A percentile compares a stretch with the other conserved stretches of the same genome.
phyloP scores from a whole-genome alignment of 1,140 invertebrate species.

The Drosophila eugracilis region DNA sequence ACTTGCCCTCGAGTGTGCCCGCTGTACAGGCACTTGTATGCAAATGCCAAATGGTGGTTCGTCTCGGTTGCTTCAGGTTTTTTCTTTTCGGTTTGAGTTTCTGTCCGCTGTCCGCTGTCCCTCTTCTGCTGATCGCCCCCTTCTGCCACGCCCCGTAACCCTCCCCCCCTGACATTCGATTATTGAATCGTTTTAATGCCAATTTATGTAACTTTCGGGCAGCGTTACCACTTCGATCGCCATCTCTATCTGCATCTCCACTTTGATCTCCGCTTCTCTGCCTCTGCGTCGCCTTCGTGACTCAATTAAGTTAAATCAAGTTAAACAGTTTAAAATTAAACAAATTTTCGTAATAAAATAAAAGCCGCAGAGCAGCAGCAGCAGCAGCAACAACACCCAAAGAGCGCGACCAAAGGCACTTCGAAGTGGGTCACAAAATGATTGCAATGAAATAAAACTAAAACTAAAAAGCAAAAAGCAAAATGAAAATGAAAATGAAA shows the following conservation, averaged over 20 bases:
- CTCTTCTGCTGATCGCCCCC: conserved; percentile 10
- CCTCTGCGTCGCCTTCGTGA: conserved; percentile 41
- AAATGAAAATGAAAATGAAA: too few species aligned
- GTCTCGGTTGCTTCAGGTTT: conserved; percentile 64
- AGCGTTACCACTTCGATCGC: conserved; percentile 29
- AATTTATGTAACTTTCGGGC: conserved; percentile 80
- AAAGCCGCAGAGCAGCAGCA: conserved; percentile 19
- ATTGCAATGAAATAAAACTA: conserved; percentile 53
- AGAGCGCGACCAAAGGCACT: conserved; percentile 42
- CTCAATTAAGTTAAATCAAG: conserved; percentile 82
- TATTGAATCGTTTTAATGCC: conserved; percentile 75
- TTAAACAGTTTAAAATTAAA: conserved; percentile 80
- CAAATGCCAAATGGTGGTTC: conserved; percentile 75
- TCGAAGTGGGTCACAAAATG: conserved; percentile 69
- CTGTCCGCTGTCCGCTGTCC: conserved; percentile 1
- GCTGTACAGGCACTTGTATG: conserved; percentile 50
- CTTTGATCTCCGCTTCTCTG: conserved; percentile 31
- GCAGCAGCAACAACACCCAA: conserved; percentile 38
- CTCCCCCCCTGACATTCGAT: conserved; percentile 57
- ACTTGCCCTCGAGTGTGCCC: neutral
- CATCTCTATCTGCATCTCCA: conserved; percentile 13
- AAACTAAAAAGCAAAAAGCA: too few species aligned
- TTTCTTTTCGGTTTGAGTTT: conserved; percentile 11
- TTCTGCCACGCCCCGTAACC: neutral
- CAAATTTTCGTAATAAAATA: conserved; percentile 79